Conservation (phyloP, 2,888 invertebrate species). For the Meloe dianella region DNA sequence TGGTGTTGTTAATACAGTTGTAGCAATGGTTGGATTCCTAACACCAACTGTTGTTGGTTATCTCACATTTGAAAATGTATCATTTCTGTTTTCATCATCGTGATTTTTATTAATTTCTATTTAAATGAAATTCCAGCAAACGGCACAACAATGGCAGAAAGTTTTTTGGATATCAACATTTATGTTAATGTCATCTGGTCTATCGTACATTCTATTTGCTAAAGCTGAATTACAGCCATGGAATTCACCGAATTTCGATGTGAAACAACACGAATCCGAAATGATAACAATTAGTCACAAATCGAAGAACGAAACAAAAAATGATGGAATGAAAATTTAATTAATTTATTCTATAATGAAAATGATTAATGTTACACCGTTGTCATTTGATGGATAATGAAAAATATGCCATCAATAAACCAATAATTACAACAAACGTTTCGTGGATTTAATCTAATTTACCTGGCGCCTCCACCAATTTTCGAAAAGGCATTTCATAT, state of each 20-base stretch:
- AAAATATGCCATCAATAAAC: not conserved
- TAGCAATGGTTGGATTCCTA: constrained; percentile 66
- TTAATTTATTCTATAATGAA: not conserved
- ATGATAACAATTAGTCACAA: not conserved
- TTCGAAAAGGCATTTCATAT: not conserved
- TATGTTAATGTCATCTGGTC: constrained; percentile 62
- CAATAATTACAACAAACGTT: not conserved
- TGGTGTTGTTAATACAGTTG: constrained; percentile 67
- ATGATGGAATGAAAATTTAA: not conserved
- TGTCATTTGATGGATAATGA: not conserved
- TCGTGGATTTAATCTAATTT: not conserved
- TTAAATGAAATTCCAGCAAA: constrained; percentile 61
- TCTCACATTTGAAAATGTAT: constrained; percentile 68
- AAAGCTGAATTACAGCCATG: constrained; percentile 66
- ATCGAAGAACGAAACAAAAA: not conserved
- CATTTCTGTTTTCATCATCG: not conserved
- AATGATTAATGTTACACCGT: not conserved
- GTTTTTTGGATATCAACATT: constrained; percentile 65
- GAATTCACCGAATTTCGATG: constrained; percentile 65
- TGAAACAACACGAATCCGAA: constrained; percentile 29
- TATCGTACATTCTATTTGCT: constrained; percentile 63
- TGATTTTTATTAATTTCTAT: constrained; percentile 13
- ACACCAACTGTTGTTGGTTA: constrained; percentile 68
- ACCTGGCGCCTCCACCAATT: constrained; percentile 8
- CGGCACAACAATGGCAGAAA: constrained; percentile 66